phyloP scores from a whole-genome alignment of 2,888 invertebrate species.

The Syrista parreyssii region DNA sequence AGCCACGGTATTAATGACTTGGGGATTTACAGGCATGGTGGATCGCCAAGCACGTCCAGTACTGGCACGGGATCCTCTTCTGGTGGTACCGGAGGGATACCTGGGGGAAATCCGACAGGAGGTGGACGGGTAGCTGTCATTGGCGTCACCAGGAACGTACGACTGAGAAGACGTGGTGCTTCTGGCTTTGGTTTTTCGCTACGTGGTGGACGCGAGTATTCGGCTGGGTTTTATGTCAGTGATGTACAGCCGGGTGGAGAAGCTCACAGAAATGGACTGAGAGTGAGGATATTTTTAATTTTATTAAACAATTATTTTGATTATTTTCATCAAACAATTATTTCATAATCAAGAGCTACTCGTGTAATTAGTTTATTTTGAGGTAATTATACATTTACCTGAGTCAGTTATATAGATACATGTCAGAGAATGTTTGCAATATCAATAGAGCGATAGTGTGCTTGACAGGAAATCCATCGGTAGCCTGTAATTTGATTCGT shows the following conservation, averaged over 20 bases:
- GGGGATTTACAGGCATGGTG: slow-evolving; percentile 49
- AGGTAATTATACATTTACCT: no score
- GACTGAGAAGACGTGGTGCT: slow-evolving; percentile 70
- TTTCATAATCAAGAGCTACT: no score
- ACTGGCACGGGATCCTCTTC: slow-evolving; percentile 53
- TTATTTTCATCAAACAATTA: no score
- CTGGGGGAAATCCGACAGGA: slow-evolving; percentile 59
- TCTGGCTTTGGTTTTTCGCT: slow-evolving; percentile 85
- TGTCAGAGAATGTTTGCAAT: no score
- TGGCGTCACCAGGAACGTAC: slow-evolving; percentile 71
- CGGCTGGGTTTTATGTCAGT: slow-evolving; percentile 92
- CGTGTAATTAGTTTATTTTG: no score
- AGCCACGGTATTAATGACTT: slow-evolving; percentile 13
- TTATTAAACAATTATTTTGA: no score
- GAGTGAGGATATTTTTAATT: slow-evolving; percentile 70
- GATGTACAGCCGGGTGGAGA: slow-evolving; percentile 88
- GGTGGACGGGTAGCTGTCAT: slow-evolving; percentile 70
- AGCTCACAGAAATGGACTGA: slow-evolving; percentile 86
- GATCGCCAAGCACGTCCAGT: slow-evolving; percentile 54
- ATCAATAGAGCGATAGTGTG: no score
- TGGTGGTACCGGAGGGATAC: slow-evolving; percentile 52
- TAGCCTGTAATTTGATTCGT: no score
- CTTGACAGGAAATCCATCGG: no score
- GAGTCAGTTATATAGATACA: no score
- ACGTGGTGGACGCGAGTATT: slow-evolving; percentile 89